Conservation (phyloP, 2,113 vertebrate species). For the Stomatorhinus ivindoensis region DNA sequence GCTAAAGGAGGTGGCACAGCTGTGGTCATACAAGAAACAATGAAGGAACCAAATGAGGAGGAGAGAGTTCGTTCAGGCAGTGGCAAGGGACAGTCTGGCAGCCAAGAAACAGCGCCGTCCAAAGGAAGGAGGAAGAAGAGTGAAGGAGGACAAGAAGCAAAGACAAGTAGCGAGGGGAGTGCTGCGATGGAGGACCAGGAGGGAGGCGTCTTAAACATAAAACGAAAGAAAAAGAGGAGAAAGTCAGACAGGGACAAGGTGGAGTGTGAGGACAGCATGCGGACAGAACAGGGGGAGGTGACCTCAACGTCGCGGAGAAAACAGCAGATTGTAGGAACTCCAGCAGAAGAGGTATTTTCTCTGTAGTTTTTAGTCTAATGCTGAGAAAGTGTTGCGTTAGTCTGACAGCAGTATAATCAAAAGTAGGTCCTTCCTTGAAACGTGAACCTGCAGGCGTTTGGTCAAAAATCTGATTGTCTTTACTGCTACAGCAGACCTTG, state of each 20-base stretch:
- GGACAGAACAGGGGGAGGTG: neutral
- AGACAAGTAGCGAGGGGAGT: neutral
- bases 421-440: neutral
- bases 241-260: neutral
- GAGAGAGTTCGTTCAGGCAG: neutral
- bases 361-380: neutral
- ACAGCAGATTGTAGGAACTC: neutral
- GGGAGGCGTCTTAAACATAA: neutral
- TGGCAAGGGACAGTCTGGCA: neutral
- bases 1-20: neutral
- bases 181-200: neutral
- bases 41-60: slow-evolving; percentile 8
- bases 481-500: neutral
- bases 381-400: neutral
- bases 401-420: neutral
- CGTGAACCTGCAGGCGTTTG: neutral
- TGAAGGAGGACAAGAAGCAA: neutral
- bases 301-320: neutral
- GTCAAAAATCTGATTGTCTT: neutral
- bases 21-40: neutral
- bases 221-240: neutral
- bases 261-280: neutral
- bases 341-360: slow-evolving; percentile 30
- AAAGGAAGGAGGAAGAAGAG: neutral
- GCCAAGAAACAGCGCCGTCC: neutral